A percentile compares a stretch with the other conserved stretches of the same genome.
Conservation (phyloP, 2,113 vertebrate genomes). For the Sylvia atricapilla region DNA sequence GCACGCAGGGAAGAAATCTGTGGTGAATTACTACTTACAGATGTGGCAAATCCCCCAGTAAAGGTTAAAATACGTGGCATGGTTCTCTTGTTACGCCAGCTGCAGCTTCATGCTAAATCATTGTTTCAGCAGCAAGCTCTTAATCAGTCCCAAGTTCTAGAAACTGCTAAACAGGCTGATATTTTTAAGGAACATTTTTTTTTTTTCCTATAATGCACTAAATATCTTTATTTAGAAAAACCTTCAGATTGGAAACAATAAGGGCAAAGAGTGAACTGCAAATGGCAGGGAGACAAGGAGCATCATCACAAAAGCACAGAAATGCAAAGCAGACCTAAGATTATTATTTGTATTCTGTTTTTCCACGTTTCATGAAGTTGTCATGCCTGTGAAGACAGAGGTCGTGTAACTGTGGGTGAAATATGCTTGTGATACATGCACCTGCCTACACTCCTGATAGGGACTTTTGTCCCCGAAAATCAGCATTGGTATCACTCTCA, state of each 20-base stretch:
- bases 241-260: not conserved
- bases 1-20: slow-evolving; percentile 3
- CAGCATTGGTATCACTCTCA: not conserved
- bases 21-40: slow-evolving; percentile 48
- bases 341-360: not conserved
- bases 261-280: not conserved
- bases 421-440: not conserved
- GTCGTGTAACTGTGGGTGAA: not conserved
- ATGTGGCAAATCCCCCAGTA: slow-evolving; percentile 51
- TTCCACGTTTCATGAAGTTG: not conserved
- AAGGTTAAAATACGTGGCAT: slow-evolving; percentile 49
- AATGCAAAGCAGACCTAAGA: not conserved
- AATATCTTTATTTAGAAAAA: slow-evolving; percentile 14
- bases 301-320: not conserved
- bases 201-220: not conserved
- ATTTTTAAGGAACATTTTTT: not conserved
- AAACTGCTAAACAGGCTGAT: slow-evolving; percentile 39
- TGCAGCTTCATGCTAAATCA: slow-evolving; percentile 36
- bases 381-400: not conserved
- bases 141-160: not conserved
- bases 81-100: slow-evolving; percentile 42
- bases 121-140: slow-evolving; percentile 40
- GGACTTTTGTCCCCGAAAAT: not conserved
- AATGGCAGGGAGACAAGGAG: not conserved
- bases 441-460: not conserved